Evolutionary conservation across 1,140 invertebrate genomes (phyloP).

Genomic region (Vollenhovia emeryi): DNA sequence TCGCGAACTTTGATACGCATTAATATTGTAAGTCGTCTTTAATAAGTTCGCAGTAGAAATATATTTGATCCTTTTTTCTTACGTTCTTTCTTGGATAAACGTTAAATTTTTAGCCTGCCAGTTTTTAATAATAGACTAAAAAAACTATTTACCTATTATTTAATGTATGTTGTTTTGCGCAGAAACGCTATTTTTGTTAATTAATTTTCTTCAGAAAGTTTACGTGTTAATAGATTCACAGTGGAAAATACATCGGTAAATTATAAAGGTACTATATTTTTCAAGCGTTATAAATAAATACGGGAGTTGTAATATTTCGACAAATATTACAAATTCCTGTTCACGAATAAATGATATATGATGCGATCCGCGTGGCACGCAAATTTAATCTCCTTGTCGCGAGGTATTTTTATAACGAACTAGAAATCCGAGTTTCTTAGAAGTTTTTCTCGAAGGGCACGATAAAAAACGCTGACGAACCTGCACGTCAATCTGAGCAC

Average conservation of each 20-base stretch:
- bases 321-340: neutral
- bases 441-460: neutral
- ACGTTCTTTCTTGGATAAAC: neutral
- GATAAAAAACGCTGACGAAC: conserved; percentile 13
- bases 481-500: conserved; percentile 78
- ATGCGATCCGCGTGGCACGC: neutral
- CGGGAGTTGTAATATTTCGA: neutral
- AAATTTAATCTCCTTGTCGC: neutral
- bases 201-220: neutral
- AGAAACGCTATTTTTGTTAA: neutral
- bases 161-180: neutral
- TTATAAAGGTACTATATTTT: neutral
- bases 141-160: neutral
- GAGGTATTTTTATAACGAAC: neutral
- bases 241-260: neutral
- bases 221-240: neutral
- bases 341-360: too few relatives aligned
- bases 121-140: too few relatives aligned
- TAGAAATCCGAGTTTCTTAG: neutral
- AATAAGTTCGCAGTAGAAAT: neutral
- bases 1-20: neutral
- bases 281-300: neutral
- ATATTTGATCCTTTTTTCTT: neutral
- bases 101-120: too few relatives aligned
- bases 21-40: neutral